A percentile compares a stretch with the other conserved stretches of the same genome.
These are phyloP conservation scores for Habropoda laboriosa DNA, from an alignment of 1,140 invertebrate genomes.

Conservation along the genomic window DNA sequence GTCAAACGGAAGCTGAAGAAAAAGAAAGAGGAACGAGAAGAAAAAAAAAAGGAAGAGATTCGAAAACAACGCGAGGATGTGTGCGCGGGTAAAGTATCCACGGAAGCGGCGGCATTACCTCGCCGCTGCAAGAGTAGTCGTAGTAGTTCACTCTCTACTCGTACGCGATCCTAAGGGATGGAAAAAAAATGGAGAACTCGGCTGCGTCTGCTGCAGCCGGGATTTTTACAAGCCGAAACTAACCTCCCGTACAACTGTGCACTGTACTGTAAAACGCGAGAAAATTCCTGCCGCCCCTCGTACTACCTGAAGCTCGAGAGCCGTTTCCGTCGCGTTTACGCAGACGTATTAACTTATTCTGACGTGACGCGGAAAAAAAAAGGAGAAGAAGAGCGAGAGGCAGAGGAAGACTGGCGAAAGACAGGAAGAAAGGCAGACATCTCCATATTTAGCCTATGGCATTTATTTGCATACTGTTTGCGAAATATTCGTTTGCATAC, in stretches of 20 bases:
- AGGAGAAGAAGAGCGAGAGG: no score
- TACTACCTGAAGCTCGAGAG: conserved; percentile 38
- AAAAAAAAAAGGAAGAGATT: neutral
- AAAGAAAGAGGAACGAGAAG: neutral
- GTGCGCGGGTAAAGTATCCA: neutral
- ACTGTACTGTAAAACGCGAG: conserved; percentile 56
- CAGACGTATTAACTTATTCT: conserved; percentile 66
- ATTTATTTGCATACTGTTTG: conserved; percentile 44
- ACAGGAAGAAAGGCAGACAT: conserved; percentile 13
- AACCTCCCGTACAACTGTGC: conserved; percentile 55
- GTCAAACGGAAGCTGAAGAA: neutral
- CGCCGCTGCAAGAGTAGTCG: neutral
- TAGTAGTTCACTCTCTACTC: neutral
- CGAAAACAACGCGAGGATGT: no score
- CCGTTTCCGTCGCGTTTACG: conserved; percentile 46
- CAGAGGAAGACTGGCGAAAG: neutral
- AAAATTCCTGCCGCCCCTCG: conserved; percentile 39
- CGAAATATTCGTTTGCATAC: conserved; percentile 37
- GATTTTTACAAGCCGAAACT: conserved; percentile 59
- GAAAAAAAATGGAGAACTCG: conserved; percentile 18
- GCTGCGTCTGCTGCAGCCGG: conserved; percentile 52
- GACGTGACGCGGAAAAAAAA: conserved; percentile 51
- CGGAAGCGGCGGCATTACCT: neutral
- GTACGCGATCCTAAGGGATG: neutral
- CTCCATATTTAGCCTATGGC: conserved; percentile 26